A percentile compares a stretch with the other conserved stretches of the same genome.
Conservation (phyloP, 1,140 invertebrate genomes). For the Papilio polyxenes region DNA sequence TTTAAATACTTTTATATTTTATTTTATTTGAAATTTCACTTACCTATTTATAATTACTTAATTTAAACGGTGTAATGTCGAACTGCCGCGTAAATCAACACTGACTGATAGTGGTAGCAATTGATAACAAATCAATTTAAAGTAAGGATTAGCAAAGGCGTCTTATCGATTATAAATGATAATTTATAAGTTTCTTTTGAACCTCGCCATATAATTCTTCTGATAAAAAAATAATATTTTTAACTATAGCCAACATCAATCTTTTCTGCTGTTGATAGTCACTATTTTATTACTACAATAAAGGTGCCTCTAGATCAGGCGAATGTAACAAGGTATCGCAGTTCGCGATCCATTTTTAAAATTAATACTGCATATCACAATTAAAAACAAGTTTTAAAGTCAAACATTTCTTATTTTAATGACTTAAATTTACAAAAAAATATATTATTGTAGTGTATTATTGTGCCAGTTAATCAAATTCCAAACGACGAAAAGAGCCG, state of each 20-base stretch:
- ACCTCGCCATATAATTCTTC: not conserved
- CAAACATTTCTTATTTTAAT: not conserved
- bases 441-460: not conserved
- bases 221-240: not conserved
- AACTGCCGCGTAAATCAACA: not conserved
- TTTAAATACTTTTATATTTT: too few species aligned
- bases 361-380: too few species aligned
- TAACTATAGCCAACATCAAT: not conserved
- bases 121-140: conserved; percentile 1
- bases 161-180: not conserved
- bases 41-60: conserved; percentile 14
- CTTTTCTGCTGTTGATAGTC: not conserved
- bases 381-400: too few species aligned
- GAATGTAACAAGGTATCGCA: too few species aligned
- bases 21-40: not conserved
- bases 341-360: too few species aligned
- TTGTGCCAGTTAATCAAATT: conserved; percentile 58
- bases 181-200: not conserved
- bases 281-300: too few species aligned
- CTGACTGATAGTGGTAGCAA: not conserved
- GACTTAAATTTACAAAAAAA: not conserved
- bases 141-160: not conserved
- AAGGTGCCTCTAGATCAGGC: too few species aligned
- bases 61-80: not conserved
- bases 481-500: conserved; percentile 82